Conservation (phyloP, 2,113 vertebrate genomes). For the Melanostigma gelatinosum region DNA sequence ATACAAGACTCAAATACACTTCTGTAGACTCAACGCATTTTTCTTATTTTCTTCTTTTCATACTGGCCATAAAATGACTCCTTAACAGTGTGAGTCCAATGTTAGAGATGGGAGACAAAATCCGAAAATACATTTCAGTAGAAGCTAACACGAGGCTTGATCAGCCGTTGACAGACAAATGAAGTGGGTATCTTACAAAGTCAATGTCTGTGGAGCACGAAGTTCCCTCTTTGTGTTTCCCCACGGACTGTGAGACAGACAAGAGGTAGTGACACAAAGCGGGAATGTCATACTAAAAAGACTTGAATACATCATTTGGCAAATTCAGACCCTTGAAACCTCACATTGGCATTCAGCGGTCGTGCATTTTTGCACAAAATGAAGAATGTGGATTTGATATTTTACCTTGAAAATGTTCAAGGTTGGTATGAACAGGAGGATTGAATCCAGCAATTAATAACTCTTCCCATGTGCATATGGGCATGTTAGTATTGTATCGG, state of each 20-base stretch:
- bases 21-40: background rate
- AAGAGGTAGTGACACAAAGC: background rate
- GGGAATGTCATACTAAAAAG: background rate
- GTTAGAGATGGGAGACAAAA: background rate
- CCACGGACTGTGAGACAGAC: background rate
- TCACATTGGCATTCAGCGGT: background rate
- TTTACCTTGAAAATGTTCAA: background rate
- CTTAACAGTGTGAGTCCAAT: background rate
- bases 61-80: background rate
- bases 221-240: constrained; percentile 2
- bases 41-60: background rate
- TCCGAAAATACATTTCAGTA: background rate
- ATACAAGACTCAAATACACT: background rate
- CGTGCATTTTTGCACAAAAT: background rate
- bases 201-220: background rate
- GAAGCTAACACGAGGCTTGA: background rate
- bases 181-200: background rate
- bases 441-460: background rate
- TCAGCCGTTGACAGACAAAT: background rate
- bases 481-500: background rate
- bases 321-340: background rate
- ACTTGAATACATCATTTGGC: background rate
- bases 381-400: background rate
- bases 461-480: background rate
- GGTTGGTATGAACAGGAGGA: background rate